A percentile compares a stretch with the other conserved stretches of the same genome.
These are phyloP conservation scores for Lagorchestes hirsutus DNA, from an alignment of 2,797 vertebrate genomes.

Conservation along the genomic window DNA sequence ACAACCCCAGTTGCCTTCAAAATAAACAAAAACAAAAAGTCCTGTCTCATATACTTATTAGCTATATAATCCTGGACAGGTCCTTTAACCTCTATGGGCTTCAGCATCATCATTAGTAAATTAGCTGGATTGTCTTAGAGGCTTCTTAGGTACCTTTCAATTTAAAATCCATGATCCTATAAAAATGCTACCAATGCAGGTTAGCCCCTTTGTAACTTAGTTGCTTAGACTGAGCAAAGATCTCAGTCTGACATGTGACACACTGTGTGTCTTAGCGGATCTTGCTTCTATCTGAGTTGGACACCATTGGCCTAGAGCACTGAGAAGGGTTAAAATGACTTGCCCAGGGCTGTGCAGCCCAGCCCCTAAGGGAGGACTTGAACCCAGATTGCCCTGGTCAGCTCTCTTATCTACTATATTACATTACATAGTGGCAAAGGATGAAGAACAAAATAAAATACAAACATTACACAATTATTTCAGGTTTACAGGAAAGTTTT, in stretches of 20 bases:
- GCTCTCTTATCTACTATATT: neutral
- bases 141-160: neutral
- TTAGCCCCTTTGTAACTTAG: neutral
- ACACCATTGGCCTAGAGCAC: neutral
- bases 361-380: neutral
- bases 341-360: no score
- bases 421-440: neutral
- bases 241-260: neutral
- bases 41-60: constrained; percentile 40
- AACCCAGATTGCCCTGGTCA: neutral
- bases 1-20: neutral
- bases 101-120: constrained; percentile 55
- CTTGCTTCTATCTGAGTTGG: neutral
- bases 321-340: neutral
- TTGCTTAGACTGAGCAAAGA: neutral
- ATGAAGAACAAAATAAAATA: neutral
- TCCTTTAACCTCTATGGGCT: constrained; percentile 40
- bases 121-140: neutral
- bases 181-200: neutral
- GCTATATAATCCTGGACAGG: constrained; percentile 22
- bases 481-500: neutral
- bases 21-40: neutral
- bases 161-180: neutral
- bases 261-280: neutral
- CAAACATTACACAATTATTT: neutral